A percentile compares a stretch with the other conserved stretches of the same genome.
These are phyloP conservation scores for Brachypalpus laphriformis DNA, from an alignment of 2,888 invertebrate genomes.

Conservation along the genomic window DNA sequence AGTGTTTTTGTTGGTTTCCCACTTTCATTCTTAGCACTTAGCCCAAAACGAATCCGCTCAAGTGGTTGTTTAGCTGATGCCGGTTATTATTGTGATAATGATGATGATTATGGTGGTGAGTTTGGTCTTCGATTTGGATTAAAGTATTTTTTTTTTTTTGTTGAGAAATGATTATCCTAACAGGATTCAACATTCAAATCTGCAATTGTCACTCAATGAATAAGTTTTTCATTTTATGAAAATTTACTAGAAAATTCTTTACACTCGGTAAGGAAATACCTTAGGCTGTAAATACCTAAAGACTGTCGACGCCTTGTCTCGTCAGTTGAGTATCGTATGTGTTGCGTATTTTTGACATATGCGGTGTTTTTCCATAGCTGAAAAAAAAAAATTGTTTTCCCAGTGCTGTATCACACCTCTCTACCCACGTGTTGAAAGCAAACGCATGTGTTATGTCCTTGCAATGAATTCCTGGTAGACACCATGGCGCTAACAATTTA, in stretches of 20 bases:
- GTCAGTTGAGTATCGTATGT: constrained; percentile 20
- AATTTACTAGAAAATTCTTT: neutral
- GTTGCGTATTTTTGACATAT: constrained; percentile 70
- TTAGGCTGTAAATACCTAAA: neutral
- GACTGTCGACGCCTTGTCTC: neutral
- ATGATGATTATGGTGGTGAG: constrained; percentile 5
- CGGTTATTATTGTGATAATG: constrained; percentile 5
- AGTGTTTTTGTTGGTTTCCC: constrained; percentile 66
- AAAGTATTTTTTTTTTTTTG: too few species aligned
- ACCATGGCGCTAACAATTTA: constrained; percentile 59
- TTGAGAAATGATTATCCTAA: too few species aligned
- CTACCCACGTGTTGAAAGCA: constrained; percentile 46
- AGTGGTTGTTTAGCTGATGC: constrained; percentile 32
- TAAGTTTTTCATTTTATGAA: neutral
- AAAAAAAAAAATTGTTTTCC: constrained; percentile 40
- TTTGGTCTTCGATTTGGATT: too few species aligned
- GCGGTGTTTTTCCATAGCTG: constrained; percentile 61
- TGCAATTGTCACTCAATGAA: neutral
- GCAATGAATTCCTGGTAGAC: constrained; percentile 41
- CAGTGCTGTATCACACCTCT: constrained; percentile 30
- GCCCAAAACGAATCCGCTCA: constrained; percentile 12
- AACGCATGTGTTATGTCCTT: constrained; percentile 42
- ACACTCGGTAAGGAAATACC: constrained; percentile 7
- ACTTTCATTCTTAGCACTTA: neutral
- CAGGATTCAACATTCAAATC: too few species aligned